Evolutionary conservation across 2,888 invertebrate genomes (phyloP).

Genomic region (Drosophila neutralis): DNA sequence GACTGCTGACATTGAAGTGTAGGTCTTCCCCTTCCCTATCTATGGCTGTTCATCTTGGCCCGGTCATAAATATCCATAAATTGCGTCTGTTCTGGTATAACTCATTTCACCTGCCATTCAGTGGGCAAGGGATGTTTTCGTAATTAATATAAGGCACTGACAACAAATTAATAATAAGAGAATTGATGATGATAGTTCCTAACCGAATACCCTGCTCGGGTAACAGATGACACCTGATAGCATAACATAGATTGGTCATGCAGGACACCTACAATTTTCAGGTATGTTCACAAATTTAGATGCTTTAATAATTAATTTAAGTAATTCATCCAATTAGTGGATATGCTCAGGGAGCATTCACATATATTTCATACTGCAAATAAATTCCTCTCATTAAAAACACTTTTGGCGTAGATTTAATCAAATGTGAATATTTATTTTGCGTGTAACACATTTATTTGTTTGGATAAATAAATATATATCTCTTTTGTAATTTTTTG

Average conservation of each 20-base stretch:
- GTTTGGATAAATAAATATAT: neutral
- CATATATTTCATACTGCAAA: neutral
- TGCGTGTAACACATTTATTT: neutral
- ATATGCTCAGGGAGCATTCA: neutral
- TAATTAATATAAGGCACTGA: constrained; percentile 67
- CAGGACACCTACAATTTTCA: neutral
- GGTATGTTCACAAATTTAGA: neutral
- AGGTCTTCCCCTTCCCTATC: constrained; percentile 21
- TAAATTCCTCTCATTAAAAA: neutral
- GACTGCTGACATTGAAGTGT: constrained; percentile 12
- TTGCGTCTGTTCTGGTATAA: constrained; percentile 59
- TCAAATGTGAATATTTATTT: neutral
- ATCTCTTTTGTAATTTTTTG: neutral
- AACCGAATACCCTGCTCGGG: constrained; percentile 27
- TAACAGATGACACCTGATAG: constrained; percentile 22
- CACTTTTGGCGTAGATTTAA: neutral
- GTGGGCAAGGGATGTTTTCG: constrained; percentile 27
- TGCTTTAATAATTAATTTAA: neutral
- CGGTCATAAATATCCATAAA: constrained; percentile 73
- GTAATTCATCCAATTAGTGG: neutral
- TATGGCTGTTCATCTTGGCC: constrained; percentile 34
- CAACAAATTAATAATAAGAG: constrained; percentile 65
- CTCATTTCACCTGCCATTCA: constrained; percentile 73
- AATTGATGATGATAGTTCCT: constrained; percentile 53
- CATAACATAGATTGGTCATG: neutral